Evolutionary conservation across 2,113 vertebrate genomes (phyloP).

Genomic region (Ceyx cyanopectus): DNA sequence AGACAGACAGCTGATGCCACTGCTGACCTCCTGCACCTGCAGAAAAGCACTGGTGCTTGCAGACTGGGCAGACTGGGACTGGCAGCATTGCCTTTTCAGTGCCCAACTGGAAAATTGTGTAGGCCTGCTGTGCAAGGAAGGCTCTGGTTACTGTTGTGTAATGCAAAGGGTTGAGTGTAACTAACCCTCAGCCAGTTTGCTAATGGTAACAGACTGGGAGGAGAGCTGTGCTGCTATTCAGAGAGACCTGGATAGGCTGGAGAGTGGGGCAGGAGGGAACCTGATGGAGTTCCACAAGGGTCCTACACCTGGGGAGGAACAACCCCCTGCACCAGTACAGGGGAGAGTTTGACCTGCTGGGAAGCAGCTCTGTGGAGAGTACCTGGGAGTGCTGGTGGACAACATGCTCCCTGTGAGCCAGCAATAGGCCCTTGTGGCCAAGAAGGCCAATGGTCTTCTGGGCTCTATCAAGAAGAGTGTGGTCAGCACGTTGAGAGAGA

Average conservation of each 20-base stretch:
- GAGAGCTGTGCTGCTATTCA: not conserved
- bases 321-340: not conserved
- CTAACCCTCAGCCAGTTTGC: not conserved
- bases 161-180: not conserved
- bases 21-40: not conserved
- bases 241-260: no score
- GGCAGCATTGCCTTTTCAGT: not conserved
- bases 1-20: not conserved
- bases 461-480: not conserved
- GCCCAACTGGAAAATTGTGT: not conserved
- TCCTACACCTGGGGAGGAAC: not conserved
- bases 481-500: not conserved
- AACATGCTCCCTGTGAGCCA: not conserved
- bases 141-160: not conserved
- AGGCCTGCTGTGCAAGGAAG: fast-evolving
- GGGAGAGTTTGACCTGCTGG: not conserved
- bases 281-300: not conserved
- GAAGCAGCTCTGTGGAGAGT: not conserved
- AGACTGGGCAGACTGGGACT: not conserved
- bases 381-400: not conserved
- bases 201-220: no score
- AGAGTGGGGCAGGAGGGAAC: not conserved
- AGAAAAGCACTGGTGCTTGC: not conserved
- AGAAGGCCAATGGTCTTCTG: not conserved
- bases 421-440: no score